Evolutionary conservation across 2,888 invertebrate species (phyloP).

Genomic region (Morpho deidamia): DNA sequence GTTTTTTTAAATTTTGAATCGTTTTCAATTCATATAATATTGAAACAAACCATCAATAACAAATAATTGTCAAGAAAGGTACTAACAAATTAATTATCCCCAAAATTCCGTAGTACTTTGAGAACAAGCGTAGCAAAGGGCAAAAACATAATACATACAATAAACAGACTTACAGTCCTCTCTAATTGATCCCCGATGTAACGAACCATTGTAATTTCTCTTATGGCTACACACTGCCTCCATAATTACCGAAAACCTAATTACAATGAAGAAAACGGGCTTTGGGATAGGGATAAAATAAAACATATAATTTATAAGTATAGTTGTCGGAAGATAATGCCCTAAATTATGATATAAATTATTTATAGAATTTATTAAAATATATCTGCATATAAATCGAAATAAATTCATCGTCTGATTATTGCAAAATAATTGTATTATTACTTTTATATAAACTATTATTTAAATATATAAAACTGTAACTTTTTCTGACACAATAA

Average conservation of each 20-base stretch:
- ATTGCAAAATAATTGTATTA: too few relatives aligned
- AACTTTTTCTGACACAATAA: too few relatives aligned
- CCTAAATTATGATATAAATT: too few relatives aligned
- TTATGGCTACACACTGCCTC: conserved; percentile 30
- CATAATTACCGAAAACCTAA: conserved; percentile 32
- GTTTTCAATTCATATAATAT: background rate
- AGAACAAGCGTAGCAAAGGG: conserved; percentile 9
- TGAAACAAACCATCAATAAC: too few relatives aligned
- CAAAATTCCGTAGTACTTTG: background rate
- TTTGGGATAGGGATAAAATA: conserved; percentile 17
- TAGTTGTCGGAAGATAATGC: too few relatives aligned
- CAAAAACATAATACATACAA: conserved; percentile 22
- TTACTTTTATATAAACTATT: too few relatives aligned
- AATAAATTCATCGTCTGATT: too few relatives aligned
- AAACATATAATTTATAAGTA: background rate
- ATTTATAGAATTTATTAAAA: too few relatives aligned
- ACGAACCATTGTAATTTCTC: conserved; percentile 46
- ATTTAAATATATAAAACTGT: too few relatives aligned
- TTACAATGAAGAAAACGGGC: conserved; percentile 21
- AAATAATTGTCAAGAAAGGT: background rate
- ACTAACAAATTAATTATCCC: conserved; percentile 12
- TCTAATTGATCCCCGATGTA: conserved; percentile 49
- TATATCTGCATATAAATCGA: too few relatives aligned
- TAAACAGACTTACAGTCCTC: conserved; percentile 34
- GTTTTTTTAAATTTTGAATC: too few relatives aligned